These are phyloP conservation scores for Orthochromis malagaraziensis DNA, from an alignment of 2,113 vertebrate species.

Conservation along the genomic window DNA sequence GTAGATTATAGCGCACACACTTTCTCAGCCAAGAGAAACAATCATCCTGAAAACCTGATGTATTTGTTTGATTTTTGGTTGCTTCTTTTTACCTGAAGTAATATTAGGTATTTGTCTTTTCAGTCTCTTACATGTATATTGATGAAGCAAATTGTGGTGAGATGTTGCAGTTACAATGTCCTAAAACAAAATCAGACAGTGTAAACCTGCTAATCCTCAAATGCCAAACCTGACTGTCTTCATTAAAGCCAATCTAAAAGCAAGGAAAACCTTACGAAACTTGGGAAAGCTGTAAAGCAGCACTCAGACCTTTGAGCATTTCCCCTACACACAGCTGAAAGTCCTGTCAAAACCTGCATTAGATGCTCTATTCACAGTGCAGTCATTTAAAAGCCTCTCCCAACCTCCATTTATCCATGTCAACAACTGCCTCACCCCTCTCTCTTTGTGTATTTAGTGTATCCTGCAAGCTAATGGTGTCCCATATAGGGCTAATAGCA, in stretches of 20 bases:
- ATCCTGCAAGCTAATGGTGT: background rate
- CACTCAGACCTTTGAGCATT: background rate
- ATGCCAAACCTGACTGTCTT: background rate
- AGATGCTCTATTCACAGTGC: background rate
- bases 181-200: background rate
- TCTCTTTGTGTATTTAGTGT: slow-evolving; percentile 11
- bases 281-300: background rate
- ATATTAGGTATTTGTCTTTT: background rate
- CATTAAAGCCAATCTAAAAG: background rate
- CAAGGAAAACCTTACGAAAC: background rate
- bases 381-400: slow-evolving; percentile 11
- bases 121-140: background rate
- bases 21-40: slow-evolving; percentile 9
- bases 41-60: background rate
- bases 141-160: background rate
- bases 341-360: slow-evolving; percentile 5
- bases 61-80: background rate
- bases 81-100: background rate
- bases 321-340: background rate
- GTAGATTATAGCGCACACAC: slow-evolving; percentile 36
- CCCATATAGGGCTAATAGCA: background rate
- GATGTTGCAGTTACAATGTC: background rate
- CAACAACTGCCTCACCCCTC: background rate
- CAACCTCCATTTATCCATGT: slow-evolving; percentile 11
- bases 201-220: background rate